A percentile compares a stretch with the other conserved stretches of the same genome.
These are phyloP conservation scores for Amazona ochrocephala DNA, from an alignment of 2,797 vertebrate genomes.

Conservation along the genomic window DNA sequence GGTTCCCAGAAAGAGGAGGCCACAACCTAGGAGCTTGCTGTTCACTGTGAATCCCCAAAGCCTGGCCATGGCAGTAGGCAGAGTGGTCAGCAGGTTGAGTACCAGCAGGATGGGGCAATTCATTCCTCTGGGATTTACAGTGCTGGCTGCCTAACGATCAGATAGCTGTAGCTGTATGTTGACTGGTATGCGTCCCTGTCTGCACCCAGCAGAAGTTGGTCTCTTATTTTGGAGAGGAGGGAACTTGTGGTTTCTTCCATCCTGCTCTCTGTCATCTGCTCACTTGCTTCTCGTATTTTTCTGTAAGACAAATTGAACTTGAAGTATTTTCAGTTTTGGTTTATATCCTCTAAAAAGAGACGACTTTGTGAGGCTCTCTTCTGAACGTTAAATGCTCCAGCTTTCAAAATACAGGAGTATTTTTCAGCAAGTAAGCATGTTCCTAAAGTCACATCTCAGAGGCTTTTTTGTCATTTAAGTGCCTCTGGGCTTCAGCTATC, in stretches of 20 bases:
- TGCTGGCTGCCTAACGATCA: not conserved
- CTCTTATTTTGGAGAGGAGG: not conserved
- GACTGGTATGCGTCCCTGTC: fast-evolving
- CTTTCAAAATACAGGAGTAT: not conserved
- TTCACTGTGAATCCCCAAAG: not conserved
- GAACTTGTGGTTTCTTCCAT: not conserved
- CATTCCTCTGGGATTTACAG: fast-evolving
- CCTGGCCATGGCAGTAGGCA: fast-evolving
- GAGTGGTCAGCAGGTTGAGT: not conserved
- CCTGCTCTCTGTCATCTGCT: not conserved
- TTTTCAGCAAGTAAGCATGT: not conserved
- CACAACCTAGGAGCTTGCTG: fast-evolving
- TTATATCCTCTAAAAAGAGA: not conserved
- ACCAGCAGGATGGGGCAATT: fast-evolving
- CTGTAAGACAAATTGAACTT: not conserved
- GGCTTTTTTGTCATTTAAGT: conserved; percentile 24
- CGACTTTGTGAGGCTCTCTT: not conserved
- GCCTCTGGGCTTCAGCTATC: not conserved
- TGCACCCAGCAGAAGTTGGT: not conserved
- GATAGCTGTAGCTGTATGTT: not conserved
- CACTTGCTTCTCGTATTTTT: not conserved
- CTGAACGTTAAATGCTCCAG: fast-evolving
- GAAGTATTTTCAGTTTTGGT: not conserved
- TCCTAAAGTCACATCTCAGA: not conserved
- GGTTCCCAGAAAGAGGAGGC: fast-evolving